Conservation (phyloP, 2,797 vertebrate species). For the Garrulus glandarius region DNA sequence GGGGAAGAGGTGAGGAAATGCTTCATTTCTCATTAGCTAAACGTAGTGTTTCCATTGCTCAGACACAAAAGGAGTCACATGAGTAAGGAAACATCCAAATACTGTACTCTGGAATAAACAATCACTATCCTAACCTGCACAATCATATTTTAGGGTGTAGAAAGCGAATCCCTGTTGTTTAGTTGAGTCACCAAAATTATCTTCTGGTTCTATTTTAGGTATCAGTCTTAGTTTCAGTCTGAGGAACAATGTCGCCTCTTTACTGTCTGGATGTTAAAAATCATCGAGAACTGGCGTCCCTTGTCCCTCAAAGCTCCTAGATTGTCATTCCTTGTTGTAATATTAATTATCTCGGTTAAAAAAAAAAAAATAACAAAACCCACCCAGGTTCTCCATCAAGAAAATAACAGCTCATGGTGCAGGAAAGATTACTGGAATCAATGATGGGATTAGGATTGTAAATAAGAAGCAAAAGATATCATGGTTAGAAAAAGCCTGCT, state of each 20-base stretch:
- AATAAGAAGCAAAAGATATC: slow-evolving; percentile 66
- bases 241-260: not conserved
- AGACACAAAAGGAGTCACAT: not conserved
- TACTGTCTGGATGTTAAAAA: not conserved
- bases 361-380: not conserved
- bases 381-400: slow-evolving; percentile 25
- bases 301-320: not conserved
- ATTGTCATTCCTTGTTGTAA: slow-evolving; percentile 53
- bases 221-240: not conserved
- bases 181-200: not conserved
- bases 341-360: slow-evolving; percentile 58
- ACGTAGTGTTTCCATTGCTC: not conserved
- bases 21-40: not conserved
- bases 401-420: slow-evolving; percentile 57
- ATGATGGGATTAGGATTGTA: slow-evolving; percentile 72
- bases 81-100: not conserved
- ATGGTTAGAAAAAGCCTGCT: slow-evolving; percentile 45
- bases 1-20: not conserved
- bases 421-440: slow-evolving; percentile 73
- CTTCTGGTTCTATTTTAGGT: not conserved
- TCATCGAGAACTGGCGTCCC: not conserved
- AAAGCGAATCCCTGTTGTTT: not conserved
- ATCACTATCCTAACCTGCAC: not conserved
- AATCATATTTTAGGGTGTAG: not conserved
- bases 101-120: not conserved